Evolutionary conservation across 1,140 invertebrate species (phyloP).

Genomic region (Drosophila kohkoa): DNA sequence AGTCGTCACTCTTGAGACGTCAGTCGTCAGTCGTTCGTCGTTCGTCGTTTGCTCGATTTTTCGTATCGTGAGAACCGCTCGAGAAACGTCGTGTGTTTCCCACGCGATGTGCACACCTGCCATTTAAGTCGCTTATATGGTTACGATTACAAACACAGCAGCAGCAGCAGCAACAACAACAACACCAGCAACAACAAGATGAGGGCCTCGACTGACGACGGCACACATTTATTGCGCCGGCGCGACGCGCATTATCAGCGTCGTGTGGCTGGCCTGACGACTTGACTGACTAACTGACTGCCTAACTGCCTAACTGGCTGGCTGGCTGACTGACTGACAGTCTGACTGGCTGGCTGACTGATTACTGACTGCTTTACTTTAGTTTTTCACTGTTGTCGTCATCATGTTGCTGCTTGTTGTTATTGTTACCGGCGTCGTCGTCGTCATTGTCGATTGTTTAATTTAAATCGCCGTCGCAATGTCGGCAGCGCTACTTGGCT

Average conservation of each 20-base stretch:
- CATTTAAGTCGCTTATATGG: slow-evolving; percentile 84
- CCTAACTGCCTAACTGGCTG: slow-evolving; percentile 30
- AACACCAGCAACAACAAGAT: slow-evolving; percentile 48
- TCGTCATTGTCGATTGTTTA: slow-evolving; percentile 60
- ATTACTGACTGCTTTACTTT: slow-evolving; percentile 75
- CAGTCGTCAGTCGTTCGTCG: slow-evolving; percentile 42
- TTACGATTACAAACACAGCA: slow-evolving; percentile 77
- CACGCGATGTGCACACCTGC: slow-evolving; percentile 85
- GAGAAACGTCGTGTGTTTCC: slow-evolving; percentile 84
- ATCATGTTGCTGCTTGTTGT: slow-evolving; percentile 29
- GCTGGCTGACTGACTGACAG: slow-evolving; percentile 29
- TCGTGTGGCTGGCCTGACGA: slow-evolving; percentile 72
- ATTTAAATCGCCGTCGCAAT: slow-evolving; percentile 57
- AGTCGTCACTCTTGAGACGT: slow-evolving; percentile 33
- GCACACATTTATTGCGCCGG: slow-evolving; percentile 82
- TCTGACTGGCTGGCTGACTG: slow-evolving; percentile 44
- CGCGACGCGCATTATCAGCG: slow-evolving; percentile 78
- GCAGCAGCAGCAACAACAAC: slow-evolving; percentile 36
- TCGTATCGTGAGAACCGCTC: slow-evolving; percentile 84
- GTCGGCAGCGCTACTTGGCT: slow-evolving; percentile 56
- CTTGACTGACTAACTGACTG: slow-evolving; percentile 28
- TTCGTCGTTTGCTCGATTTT: slow-evolving; percentile 75
- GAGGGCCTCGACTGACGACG: slow-evolving; percentile 65
- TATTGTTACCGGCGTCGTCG: background rate
- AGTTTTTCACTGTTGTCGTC: slow-evolving; percentile 79